phyloP scores from a whole-genome alignment of 1,140 invertebrate species.

The Lethrus apterus region DNA sequence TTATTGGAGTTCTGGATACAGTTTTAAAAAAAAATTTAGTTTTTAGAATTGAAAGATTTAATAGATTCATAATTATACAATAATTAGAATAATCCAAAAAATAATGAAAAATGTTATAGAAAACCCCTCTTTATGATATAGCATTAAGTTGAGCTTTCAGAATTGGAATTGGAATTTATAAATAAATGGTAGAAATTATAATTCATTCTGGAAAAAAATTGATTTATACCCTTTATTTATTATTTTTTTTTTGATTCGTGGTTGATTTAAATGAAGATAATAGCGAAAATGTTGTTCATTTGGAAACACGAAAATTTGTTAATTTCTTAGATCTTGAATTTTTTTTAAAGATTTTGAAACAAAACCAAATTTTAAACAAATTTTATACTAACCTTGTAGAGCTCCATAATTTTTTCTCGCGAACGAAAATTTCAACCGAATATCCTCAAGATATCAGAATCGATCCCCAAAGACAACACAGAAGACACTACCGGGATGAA shows the following conservation, averaged over 20 bases:
- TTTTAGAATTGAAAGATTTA: no score
- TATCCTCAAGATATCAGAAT: background rate
- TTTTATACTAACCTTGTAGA: conserved; percentile 4
- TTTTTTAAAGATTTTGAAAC: background rate
- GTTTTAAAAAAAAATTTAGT: no score
- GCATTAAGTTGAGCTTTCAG: no score
- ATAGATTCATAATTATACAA: no score
- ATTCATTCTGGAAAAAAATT: no score
- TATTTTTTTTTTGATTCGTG: background rate
- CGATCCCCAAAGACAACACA: background rate
- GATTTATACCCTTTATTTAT: no score
- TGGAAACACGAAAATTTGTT: background rate
- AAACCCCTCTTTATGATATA: no score
- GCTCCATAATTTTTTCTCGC: conserved; percentile 3
- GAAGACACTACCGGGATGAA: conserved; percentile 10
- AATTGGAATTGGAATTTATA: no score
- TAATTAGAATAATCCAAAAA: no score
- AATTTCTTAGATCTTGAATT: background rate
- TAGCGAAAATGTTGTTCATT: background rate
- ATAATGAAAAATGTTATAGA: no score
- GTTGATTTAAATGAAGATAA: background rate
- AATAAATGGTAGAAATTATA: no score
- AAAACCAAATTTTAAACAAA: background rate
- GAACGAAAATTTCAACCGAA: background rate
- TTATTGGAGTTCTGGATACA: no score